Evolutionary conservation across 2,797 vertebrate genomes (phyloP), one percentile per base, ranked within the genome.

Genomic region (Anguilla pacifica): DNA sequence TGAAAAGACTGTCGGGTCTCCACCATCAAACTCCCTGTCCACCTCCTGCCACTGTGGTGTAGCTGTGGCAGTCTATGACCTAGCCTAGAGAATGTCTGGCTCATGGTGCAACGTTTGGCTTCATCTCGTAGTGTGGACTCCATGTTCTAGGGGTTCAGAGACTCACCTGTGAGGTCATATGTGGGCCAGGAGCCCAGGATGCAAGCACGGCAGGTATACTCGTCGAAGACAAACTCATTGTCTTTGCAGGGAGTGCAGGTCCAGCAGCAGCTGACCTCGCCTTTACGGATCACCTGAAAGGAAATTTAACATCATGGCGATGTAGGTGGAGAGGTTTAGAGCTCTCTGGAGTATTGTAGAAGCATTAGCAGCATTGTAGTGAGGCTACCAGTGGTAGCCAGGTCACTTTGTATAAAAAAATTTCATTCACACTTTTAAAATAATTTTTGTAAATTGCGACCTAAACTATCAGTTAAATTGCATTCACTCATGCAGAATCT

Each of bases 251-350:
- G 97, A 0, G 98, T 99, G 89, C 99, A 99, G 1, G 98, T 99
- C 99, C 99, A 99, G 49, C 98, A 99, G 89, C 99, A 99, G 92
- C 99, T 99, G 90, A 99, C 99, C 94, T 99, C 99, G 35, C 99
- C 99, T 94, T 99, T 99, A 91, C 98, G 98, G 90, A 99, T 99
- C 81, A 99, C 99, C 99, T 99, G 88, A 25, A 88, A 61, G 83
- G 25, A 87, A 43, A 53, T 79, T 35, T 81, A 7, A 86, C 49
- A 51, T 19, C 11, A 3, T n/a, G 28, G 59, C 39, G 39, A 85
- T 19, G 7, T n/a, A 28, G 31, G 39, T 25, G 39, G 84, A 11
- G 70, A 28, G 31, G 15, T 3, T 31, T 31, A 35, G 31, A 11
- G 31, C 13, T 10, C 17, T 19, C 74, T 79, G 35, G 9, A 6